These are phyloP conservation scores for Python bivittatus DNA, from an alignment of 2,113 vertebrate species.

Conservation along the genomic window DNA sequence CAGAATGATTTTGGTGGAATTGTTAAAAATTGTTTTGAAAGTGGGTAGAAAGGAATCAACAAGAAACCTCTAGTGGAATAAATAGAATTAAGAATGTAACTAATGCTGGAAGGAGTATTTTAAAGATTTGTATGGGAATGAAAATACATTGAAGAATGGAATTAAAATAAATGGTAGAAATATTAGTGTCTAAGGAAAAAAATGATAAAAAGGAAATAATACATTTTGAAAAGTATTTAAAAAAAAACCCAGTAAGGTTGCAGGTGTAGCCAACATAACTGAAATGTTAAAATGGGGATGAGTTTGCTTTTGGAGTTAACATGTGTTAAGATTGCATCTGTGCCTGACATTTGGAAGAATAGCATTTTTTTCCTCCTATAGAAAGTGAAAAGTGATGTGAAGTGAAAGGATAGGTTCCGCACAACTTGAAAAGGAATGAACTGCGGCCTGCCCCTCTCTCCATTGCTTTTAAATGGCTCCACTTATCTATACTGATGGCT, in stretches of 20 bases:
- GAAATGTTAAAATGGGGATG: neutral
- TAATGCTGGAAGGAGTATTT: neutral
- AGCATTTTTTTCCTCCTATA: neutral
- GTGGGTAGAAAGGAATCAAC: neutral
- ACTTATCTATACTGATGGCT: too few species aligned
- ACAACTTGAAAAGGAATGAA: neutral
- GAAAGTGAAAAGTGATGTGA: neutral
- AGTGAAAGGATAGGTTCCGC: neutral
- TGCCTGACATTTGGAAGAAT: neutral
- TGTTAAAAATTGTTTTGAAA: neutral
- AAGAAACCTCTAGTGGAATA: neutral
- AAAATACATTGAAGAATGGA: neutral
- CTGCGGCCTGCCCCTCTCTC: neutral
- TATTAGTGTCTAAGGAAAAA: neutral
- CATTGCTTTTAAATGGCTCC: neutral
- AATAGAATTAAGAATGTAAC: neutral
- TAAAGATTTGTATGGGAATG: neutral
- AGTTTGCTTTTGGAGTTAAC: too few species aligned
- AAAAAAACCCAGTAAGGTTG: neutral
- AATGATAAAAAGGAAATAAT: neutral
- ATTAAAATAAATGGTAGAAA: neutral
- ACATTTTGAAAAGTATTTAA: neutral
- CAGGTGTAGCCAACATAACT: neutral
- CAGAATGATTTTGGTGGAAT: neutral
- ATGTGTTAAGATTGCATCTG: neutral